phyloP scores from a whole-genome alignment of 1,140 invertebrate genomes.

The Drusus annulatus region DNA sequence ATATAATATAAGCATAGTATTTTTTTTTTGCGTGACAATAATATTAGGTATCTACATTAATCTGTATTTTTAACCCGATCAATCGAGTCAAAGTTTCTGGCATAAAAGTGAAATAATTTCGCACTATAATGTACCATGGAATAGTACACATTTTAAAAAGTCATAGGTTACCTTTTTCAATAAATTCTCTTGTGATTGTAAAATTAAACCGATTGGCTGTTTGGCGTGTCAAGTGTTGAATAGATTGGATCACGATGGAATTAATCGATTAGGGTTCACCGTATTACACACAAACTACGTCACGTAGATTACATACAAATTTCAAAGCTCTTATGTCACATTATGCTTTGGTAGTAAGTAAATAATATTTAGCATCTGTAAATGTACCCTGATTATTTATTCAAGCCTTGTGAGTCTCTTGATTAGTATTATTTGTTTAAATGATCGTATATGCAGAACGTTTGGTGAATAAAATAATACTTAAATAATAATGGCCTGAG shows the following conservation, averaged over 20 bases:
- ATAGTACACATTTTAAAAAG: no score
- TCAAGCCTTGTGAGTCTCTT: background rate
- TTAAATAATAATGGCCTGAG: background rate
- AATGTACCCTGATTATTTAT: background rate
- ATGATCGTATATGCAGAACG: background rate
- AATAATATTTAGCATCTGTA: background rate
- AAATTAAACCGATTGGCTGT: no score
- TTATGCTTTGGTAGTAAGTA: background rate
- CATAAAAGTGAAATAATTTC: no score
- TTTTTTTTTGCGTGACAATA: no score
- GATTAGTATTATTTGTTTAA: background rate
- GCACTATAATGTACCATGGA: no score
- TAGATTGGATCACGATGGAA: background rate
- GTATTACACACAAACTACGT: background rate
- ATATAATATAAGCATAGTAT: no score
- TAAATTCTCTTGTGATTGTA: no score
- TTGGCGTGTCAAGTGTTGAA: background rate
- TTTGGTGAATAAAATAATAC: conserved; percentile 4
- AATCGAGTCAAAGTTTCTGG: no score
- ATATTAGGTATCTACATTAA: no score
- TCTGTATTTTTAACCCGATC: no score
- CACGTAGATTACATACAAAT: background rate
- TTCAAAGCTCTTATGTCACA: background rate
- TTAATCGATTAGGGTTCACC: conserved; percentile 1
- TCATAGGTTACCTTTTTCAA: no score